Conservation (phyloP, 2,797 vertebrate genomes). For the Danio albolineatus region DNA sequence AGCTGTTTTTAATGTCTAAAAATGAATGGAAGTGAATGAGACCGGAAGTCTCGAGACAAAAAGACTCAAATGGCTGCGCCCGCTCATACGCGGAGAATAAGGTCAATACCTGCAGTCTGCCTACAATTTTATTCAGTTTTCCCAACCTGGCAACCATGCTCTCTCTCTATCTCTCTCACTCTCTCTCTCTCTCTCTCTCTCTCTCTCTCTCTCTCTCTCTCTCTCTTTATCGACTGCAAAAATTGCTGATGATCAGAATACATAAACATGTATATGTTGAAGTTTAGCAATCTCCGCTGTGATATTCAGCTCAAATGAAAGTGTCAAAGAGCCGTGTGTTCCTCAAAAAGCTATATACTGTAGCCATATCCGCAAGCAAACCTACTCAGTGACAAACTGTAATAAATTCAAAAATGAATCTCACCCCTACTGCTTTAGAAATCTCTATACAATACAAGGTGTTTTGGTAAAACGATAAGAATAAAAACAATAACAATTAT, state of each 20-base stretch:
- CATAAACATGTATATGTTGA: background rate
- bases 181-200: too few species aligned
- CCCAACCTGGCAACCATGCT: background rate
- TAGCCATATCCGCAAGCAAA: background rate
- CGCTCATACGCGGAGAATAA: too few species aligned
- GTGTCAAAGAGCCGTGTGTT: background rate
- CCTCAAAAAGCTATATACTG: background rate
- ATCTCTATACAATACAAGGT: background rate
- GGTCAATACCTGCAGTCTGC: too few species aligned
- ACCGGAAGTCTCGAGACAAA: too few species aligned
- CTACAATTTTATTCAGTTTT: background rate
- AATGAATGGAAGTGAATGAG: too few species aligned
- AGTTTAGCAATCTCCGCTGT: background rate
- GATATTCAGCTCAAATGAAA: background rate
- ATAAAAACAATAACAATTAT: too few species aligned
- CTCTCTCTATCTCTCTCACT: background rate
- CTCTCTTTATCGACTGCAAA: background rate
- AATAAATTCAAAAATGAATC: background rate
- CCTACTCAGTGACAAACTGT: background rate
- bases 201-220: too few species aligned
- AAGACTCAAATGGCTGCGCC: too few species aligned
- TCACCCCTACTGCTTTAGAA: background rate
- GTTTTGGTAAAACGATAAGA: too few species aligned
- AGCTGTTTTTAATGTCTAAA: too few species aligned
- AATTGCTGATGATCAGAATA: background rate